phyloP scores from a whole-genome alignment of 2,797 vertebrate species.

The Pampus argenteus region DNA sequence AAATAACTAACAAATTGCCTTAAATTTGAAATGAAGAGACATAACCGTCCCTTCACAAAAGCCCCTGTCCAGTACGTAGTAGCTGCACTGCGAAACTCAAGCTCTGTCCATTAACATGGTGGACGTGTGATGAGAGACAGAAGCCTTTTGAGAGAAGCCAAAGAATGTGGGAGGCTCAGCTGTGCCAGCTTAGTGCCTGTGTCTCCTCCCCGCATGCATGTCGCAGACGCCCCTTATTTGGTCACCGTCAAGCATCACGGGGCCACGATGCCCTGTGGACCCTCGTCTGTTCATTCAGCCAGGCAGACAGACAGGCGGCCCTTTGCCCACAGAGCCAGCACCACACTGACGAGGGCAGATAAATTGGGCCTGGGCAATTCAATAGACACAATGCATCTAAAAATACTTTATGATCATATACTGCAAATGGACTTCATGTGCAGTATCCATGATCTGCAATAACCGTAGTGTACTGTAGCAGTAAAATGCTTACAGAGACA shows the following conservation, averaged over 20 bases:
- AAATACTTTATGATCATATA: slow-evolving; percentile 61
- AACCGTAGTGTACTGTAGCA: slow-evolving; percentile 15
- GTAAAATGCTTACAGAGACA: not conserved
- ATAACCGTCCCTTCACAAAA: slow-evolving; percentile 25
- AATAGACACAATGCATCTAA: slow-evolving; percentile 64
- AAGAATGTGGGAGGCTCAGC: slow-evolving; percentile 70
- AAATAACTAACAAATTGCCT: slow-evolving; percentile 18
- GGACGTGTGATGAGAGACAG: slow-evolving; percentile 71
- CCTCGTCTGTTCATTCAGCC: slow-evolving; percentile 63
- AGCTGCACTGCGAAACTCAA: slow-evolving; percentile 27
- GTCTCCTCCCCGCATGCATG: slow-evolving; percentile 66
- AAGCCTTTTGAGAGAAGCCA: slow-evolving; percentile 69
- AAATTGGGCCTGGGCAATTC: slow-evolving; percentile 53
- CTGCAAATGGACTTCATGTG: slow-evolving; percentile 19
- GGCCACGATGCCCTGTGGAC: slow-evolving; percentile 59
- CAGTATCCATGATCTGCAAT: slow-evolving; percentile 34
- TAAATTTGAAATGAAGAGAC: not conserved
- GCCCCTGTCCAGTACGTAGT: slow-evolving; percentile 9
- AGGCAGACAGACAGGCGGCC: slow-evolving; percentile 69
- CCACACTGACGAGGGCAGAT: slow-evolving; percentile 61
- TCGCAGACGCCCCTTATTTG: slow-evolving; percentile 84
- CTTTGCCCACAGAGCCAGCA: slow-evolving; percentile 59
- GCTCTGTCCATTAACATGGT: slow-evolving; percentile 22
- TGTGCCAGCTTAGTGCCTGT: slow-evolving; percentile 76
- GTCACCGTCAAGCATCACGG: slow-evolving; percentile 61